Base-by-base conservation (phyloP, 2,797 vertebrate genomes). In the Rachycentron canadum region DNA sequence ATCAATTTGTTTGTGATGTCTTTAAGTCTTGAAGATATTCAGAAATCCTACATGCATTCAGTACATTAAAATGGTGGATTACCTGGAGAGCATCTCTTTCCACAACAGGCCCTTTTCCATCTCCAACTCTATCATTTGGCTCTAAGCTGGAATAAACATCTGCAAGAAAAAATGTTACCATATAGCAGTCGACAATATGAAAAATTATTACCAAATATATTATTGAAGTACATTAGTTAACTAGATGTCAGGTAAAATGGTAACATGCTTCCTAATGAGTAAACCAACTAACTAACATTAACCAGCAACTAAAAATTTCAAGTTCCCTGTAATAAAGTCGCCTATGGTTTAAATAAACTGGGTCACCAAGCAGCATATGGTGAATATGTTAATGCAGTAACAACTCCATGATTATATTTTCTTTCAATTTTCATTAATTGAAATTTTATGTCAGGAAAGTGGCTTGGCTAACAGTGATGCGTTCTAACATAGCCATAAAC, bases 11-110 rank as follows among this genome's bases (percentile, higher is more conserved):
- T 14, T 58, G 36, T 19, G 12, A 16, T 26, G 10, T 32, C 3
- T 25, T 25, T 0, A 23, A 9, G 2, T 49, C 25, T 28, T 45
- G 23, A 14, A n/a, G 30, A 16, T 36, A 19, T 45, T 50, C 7
- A 32, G 13, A 14, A 52, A 52, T 19, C 5, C 2, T 17, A 34
- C 25, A 49, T 28, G 38, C 12, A 60, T 8, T 55, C 16, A 53
- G 17, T 21, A 19, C 21, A 45, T 55, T 65, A 4, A 75, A 73
- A 45, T 28, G n/a, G 4, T 0, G 17, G 56, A 72, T 81, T 95
- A 99, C 97, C 95, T 97, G 97, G 49, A 97, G 83, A 26, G 94
- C 86, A 50, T 99, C 97, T 92, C 97, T 96, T 88, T 99, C 98
- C 0, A 96, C 95, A 78, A 95, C 90, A 13, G 97, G 95, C 1